These are phyloP conservation scores for Notolabrus celidotus DNA, from an alignment of 2,797 vertebrate genomes.

Conservation along the genomic window DNA sequence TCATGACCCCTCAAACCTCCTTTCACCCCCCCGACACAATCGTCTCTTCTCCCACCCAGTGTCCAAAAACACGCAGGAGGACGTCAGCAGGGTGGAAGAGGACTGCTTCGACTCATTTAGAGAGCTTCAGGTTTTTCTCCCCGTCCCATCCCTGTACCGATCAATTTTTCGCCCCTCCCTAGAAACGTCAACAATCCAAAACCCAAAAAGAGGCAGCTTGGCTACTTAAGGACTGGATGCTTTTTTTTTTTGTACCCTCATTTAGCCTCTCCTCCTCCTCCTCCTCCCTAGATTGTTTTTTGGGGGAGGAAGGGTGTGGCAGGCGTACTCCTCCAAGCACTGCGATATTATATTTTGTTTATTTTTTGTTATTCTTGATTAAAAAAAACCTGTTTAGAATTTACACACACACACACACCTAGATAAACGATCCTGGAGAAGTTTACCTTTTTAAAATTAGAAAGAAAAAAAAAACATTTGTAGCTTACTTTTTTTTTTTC, in stretches of 20 bases:
- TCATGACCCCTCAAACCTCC: conserved; percentile 56
- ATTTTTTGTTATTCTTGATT: conserved; percentile 72
- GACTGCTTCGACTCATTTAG: conserved; percentile 49
- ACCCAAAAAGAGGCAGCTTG: conserved; percentile 85
- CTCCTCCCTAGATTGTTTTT: conserved; percentile 27
- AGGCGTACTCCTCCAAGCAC: conserved; percentile 81
- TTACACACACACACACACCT: conserved; percentile 73
- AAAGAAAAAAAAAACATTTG: conserved; percentile 59
- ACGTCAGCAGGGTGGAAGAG: conserved; percentile 52
- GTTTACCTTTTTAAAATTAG: conserved; percentile 78
- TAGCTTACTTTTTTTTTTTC: conserved; percentile 78
- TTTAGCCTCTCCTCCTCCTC: conserved; percentile 51
- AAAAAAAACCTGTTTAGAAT: conserved; percentile 75
- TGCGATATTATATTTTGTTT: conserved; percentile 77
- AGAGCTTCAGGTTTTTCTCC: conserved; percentile 66
- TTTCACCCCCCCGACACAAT: conserved; percentile 24
- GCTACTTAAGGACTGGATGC: conserved; percentile 80
- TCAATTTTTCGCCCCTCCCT: conserved; percentile 35
- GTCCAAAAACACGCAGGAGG: conserved; percentile 49
- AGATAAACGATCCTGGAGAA: conserved; percentile 72
- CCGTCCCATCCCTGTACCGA: conserved; percentile 17
- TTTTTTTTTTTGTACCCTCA: conserved; percentile 79
- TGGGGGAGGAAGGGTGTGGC: conserved; percentile 45
- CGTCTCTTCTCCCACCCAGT: conserved; percentile 19
- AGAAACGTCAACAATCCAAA: conserved; percentile 77